Percentiles rank a stretch among this genome's conserved stretches.
Conservation (phyloP, 2,888 invertebrate genomes). For the Drosophila nr. perissopoda region DNA sequence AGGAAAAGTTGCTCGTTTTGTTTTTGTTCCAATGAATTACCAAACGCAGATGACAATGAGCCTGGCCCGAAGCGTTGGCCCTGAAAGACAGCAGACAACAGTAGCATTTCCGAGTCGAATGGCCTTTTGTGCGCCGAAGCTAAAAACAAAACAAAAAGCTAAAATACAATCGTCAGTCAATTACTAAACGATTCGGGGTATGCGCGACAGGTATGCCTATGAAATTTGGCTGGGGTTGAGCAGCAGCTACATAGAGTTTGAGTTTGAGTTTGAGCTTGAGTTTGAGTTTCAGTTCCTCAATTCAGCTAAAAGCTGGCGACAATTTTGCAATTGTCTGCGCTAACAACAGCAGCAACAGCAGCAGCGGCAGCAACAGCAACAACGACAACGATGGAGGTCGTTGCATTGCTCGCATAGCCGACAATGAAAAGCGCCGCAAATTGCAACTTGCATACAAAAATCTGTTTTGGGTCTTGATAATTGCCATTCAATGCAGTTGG, state of each 20-base stretch:
- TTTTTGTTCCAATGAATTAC: slow-evolving; percentile 31
- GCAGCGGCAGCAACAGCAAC: slow-evolving; percentile 4
- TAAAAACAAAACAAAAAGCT: slow-evolving; percentile 17
- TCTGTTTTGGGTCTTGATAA: slow-evolving; percentile 74
- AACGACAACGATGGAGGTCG: slow-evolving; percentile 69
- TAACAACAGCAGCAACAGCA: slow-evolving; percentile 19
- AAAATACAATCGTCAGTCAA: slow-evolving; percentile 75
- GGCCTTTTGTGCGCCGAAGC: slow-evolving; percentile 62
- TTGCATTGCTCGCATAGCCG: slow-evolving; percentile 72
- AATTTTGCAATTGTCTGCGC: slow-evolving; percentile 79
- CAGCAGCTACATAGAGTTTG: slow-evolving; percentile 7
- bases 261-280: slow-evolving; percentile 21
- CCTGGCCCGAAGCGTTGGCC: slow-evolving; percentile 42
- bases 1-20: slow-evolving; percentile 13
- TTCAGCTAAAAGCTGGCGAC: slow-evolving; percentile 74
- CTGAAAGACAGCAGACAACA: slow-evolving; percentile 43
- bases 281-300: slow-evolving; percentile 36
- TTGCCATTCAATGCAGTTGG: slow-evolving; percentile 54
- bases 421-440: slow-evolving; percentile 79
- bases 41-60: slow-evolving; percentile 57
- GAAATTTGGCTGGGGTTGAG: slow-evolving; percentile 41
- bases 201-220: slow-evolving; percentile 80
- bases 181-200: slow-evolving; percentile 76
- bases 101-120: slow-evolving; percentile 45
- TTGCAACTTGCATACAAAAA: slow-evolving; percentile 79